Conservation (phyloP, 2,797 vertebrate species). For the Gastrophryne carolinensis region DNA sequence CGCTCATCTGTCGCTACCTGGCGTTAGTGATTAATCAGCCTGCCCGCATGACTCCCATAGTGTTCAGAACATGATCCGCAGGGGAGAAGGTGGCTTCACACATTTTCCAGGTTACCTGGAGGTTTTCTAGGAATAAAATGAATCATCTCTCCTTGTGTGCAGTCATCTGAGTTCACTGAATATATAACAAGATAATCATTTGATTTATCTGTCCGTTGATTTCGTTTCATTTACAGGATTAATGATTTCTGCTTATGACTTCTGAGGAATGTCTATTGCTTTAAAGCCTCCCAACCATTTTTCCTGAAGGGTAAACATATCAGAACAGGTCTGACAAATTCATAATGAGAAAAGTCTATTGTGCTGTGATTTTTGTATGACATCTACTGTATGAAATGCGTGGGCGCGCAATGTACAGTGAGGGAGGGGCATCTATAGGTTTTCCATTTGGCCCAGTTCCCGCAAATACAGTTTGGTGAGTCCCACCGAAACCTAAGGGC, state of each 20-base stretch:
- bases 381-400: not conserved
- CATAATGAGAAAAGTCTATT: not conserved
- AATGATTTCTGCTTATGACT: constrained; percentile 8
- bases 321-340: not conserved
- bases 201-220: not conserved
- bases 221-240: not conserved
- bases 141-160: no score
- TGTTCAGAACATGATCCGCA: no score
- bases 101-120: no score
- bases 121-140: no score
- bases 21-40: no score
- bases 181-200: not conserved
- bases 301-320: constrained; percentile 1
- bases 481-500: not conserved
- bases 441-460: not conserved
- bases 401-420: not conserved
- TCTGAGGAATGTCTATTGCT: constrained; percentile 2
- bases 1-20: no score
- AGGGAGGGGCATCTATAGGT: not conserved
- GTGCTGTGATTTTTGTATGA: not conserved
- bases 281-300: constrained; percentile 4
- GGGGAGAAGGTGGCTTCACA: no score
- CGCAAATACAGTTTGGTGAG: not conserved
- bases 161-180: no score
- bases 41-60: no score